Evolutionary conservation across 2,888 invertebrate species (phyloP).

Genomic region (Phengaris arion): DNA sequence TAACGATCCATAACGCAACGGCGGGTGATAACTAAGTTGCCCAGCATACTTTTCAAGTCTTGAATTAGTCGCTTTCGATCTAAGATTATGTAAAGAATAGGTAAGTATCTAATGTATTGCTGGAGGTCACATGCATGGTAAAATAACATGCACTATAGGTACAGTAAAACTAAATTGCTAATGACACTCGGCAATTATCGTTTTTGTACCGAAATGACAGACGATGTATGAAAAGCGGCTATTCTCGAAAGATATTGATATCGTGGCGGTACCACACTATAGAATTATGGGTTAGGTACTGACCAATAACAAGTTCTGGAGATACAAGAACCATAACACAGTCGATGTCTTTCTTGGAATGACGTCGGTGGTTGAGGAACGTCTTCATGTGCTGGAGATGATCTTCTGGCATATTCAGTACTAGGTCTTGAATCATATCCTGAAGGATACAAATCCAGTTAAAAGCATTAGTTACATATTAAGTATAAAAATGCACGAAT

Average conservation of each 20-base stretch:
- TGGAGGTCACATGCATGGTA: no score
- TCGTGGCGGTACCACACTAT: neutral
- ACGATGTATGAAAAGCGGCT: no score
- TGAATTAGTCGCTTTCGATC: slow-evolving; percentile 56
- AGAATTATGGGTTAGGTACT: slow-evolving; percentile 10
- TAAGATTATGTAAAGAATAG: slow-evolving; percentile 39
- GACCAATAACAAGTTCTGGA: slow-evolving; percentile 61
- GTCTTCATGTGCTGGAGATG: slow-evolving; percentile 82
- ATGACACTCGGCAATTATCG: no score
- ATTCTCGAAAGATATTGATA: no score
- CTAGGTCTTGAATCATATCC: slow-evolving; percentile 81
- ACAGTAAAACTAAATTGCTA: no score
- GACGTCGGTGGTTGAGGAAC: slow-evolving; percentile 69
- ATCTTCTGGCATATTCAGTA: slow-evolving; percentile 81
- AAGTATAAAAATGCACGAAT: no score
- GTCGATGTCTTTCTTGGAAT: slow-evolving; percentile 71
- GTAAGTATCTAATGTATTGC: no score
- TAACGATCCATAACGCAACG: slow-evolving; percentile 66
- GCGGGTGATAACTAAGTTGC: slow-evolving; percentile 64
- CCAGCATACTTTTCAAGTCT: slow-evolving; percentile 62
- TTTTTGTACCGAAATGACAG: no score
- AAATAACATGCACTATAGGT: no score
- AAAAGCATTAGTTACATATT: no score
- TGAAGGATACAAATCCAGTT: slow-evolving; percentile 41
- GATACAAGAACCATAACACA: slow-evolving; percentile 79